Evolutionary conservation across 1,140 invertebrate genomes (phyloP).

Genomic region (Drosophila chauvacae): DNA sequence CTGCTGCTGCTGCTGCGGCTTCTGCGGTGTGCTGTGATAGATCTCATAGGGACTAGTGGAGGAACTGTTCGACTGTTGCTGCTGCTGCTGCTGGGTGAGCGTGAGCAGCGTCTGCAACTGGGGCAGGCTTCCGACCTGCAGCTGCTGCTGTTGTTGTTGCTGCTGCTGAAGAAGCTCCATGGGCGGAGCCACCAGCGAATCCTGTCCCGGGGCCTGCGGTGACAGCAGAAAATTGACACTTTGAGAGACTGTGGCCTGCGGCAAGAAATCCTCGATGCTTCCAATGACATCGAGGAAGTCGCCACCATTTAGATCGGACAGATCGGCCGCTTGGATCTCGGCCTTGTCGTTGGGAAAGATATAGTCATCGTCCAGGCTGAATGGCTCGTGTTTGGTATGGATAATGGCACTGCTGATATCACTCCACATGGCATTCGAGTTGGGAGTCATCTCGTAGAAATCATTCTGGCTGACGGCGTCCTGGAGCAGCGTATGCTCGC

Average conservation of each 20-base stretch:
- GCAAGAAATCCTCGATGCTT: constrained; percentile 93
- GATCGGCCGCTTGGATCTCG: constrained; percentile 92
- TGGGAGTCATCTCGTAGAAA: constrained; percentile 68
- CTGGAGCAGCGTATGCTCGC: constrained; percentile 61
- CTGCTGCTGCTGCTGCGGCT: constrained; percentile 65
- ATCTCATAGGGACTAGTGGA: constrained; percentile 84
- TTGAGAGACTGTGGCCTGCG: constrained; percentile 85
- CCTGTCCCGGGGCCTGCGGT: constrained; percentile 63
- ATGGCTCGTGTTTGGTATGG: constrained; percentile 87
- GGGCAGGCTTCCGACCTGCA: constrained; percentile 52
- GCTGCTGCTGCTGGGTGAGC: constrained; percentile 64
- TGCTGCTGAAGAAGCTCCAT: constrained; percentile 82
- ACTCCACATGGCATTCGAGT: constrained; percentile 84
- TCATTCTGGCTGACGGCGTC: constrained; percentile 44
- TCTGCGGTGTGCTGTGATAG: constrained; percentile 84
- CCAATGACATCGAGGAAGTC: constrained; percentile 90
- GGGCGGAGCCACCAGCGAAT: constrained; percentile 77
- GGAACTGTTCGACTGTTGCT: constrained; percentile 66
- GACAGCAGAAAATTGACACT: constrained; percentile 84
- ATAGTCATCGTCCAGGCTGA: constrained; percentile 94
- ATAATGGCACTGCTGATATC: constrained; percentile 82
- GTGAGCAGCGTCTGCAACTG: constrained; percentile 58
- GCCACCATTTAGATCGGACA: constrained; percentile 94
- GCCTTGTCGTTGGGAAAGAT: constrained; percentile 95
- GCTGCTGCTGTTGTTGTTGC: constrained; percentile 66